Conservation (phyloP, 2,113 vertebrate genomes). For the Indicator indicator region DNA sequence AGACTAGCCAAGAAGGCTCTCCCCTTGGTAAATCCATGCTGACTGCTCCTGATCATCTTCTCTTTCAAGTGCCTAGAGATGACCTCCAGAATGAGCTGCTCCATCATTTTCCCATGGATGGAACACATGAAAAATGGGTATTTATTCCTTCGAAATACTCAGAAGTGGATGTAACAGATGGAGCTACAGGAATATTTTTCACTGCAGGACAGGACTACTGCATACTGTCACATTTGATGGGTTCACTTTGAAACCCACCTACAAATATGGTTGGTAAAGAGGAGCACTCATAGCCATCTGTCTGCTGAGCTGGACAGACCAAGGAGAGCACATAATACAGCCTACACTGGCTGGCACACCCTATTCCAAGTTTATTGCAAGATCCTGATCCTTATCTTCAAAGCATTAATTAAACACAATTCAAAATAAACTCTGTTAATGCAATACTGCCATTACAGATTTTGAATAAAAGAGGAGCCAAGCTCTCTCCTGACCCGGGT, state of each 20-base stretch:
- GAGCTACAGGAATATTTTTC: not conserved
- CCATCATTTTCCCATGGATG: too few species aligned
- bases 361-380: conserved; percentile 49
- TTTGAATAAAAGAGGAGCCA: not conserved
- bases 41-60: too few species aligned
- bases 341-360: not conserved
- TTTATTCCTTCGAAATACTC: not conserved
- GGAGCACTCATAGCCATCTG: not conserved
- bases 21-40: too few species aligned
- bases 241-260: not conserved
- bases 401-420: conserved; percentile 26
- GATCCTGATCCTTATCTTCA: conserved; percentile 58
- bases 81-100: too few species aligned
- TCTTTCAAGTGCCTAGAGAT: too few species aligned
- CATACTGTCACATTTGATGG: not conserved
- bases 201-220: not conserved
- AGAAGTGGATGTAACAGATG: not conserved
- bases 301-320: not conserved
- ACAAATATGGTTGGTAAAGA: not conserved
- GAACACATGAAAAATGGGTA: not conserved
- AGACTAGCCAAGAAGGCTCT: too few species aligned
- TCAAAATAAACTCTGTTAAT: not conserved
- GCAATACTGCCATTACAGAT: not conserved
- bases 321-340: not conserved
- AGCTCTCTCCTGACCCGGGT: not conserved